phyloP scores from a whole-genome alignment of 1,140 invertebrate species.

The Phthorimaea operculella region DNA sequence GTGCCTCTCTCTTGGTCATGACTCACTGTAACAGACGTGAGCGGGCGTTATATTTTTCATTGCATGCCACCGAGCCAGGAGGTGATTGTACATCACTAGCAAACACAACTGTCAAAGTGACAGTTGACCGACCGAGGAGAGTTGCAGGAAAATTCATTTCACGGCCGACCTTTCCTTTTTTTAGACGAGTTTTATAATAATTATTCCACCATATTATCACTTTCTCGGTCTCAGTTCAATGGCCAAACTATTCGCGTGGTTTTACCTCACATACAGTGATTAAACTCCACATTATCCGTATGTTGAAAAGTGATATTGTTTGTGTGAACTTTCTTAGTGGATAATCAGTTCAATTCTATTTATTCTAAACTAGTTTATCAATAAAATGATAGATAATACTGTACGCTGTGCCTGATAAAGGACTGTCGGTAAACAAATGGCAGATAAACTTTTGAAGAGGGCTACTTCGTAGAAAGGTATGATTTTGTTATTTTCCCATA shows the following conservation, averaged over 20 bases:
- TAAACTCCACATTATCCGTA: neutral
- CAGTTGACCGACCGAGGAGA: neutral
- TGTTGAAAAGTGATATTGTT: neutral
- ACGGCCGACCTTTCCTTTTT: constrained; percentile 1
- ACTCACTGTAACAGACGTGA: too few species aligned
- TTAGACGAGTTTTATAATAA: constrained; percentile 2
- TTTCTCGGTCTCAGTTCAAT: neutral
- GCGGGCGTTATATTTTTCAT: too few species aligned
- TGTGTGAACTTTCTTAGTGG: neutral
- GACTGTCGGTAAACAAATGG: constrained; percentile 3
- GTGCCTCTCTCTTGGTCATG: too few species aligned
- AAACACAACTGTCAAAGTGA: neutral
- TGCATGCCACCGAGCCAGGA: too few species aligned
- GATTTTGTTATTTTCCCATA: neutral
- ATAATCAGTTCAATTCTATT: neutral
- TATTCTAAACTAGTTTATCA: neutral
- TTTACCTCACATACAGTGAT: neutral
- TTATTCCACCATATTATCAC: neutral
- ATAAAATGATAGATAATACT: constrained; percentile 1
- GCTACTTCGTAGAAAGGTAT: neutral
- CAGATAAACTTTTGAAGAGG: neutral
- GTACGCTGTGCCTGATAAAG: neutral
- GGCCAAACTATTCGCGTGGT: neutral
- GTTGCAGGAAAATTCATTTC: neutral
- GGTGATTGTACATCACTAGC: neutral